Conservation (phyloP, 2,888 invertebrate species). For the Dyspetes luteomarginatus region DNA sequence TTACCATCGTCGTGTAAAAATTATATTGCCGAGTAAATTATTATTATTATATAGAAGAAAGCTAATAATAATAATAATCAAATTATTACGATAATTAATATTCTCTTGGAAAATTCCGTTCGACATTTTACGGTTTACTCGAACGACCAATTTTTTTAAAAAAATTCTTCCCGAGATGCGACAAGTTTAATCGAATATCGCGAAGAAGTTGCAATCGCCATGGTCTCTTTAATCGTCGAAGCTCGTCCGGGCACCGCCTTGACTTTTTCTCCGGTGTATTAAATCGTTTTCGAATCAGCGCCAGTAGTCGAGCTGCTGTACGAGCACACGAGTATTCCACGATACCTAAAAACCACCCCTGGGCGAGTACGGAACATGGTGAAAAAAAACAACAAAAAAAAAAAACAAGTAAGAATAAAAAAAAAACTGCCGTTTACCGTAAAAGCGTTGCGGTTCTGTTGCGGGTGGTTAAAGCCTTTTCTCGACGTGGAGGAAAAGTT, state of each 20-base stretch:
- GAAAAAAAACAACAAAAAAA: constrained; percentile 2
- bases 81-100: background rate
- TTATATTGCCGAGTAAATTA: background rate
- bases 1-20: background rate
- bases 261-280: background rate
- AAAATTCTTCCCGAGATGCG: background rate
- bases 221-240: constrained; percentile 1
- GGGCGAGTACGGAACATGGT: background rate
- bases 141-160: too few relatives aligned
- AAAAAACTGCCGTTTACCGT: constrained; percentile 29
- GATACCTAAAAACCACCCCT: background rate
- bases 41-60: background rate
- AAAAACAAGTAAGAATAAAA: constrained; percentile 1
- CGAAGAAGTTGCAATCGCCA: background rate
- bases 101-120: too few relatives aligned
- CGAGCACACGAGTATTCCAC: constrained; percentile 5
- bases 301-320: too few relatives aligned
- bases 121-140: too few relatives aligned
- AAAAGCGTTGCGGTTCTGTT: constrained; percentile 42
- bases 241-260: background rate
- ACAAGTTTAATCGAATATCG: constrained; percentile 10
- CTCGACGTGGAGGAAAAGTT: constrained; percentile 41
- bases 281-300: background rate
- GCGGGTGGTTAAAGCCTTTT: constrained; percentile 52
- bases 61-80: background rate